A percentile compares a stretch with the other conserved stretches of the same genome.
Conservation (phyloP, 2,113 vertebrate species). For the Salminus brasiliensis region DNA sequence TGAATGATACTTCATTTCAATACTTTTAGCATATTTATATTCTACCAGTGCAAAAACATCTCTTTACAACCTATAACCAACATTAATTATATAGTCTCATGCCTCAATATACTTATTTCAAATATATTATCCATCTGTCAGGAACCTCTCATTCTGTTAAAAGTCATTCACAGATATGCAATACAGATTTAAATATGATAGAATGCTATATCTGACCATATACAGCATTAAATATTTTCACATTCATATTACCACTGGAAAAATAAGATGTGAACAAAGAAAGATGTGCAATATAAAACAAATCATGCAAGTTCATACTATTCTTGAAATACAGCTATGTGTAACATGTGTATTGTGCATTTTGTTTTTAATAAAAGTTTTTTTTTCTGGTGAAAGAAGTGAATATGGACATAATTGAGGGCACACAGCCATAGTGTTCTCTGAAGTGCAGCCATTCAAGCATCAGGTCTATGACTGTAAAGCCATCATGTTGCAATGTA, state of each 20-base stretch:
- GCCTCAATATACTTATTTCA: slow-evolving; percentile 1
- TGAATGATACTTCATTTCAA: not conserved
- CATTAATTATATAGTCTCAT: slow-evolving; percentile 5
- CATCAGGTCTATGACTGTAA: not conserved
- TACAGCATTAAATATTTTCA: not conserved
- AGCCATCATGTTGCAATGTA: not conserved
- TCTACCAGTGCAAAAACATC: slow-evolving; percentile 6
- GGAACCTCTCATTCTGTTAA: too few species aligned
- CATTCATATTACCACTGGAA: slow-evolving; percentile 19
- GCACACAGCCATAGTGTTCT: not conserved
- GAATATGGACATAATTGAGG: not conserved
- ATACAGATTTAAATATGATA: slow-evolving; percentile 6
- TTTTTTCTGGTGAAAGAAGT: not conserved
- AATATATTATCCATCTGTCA: not conserved
- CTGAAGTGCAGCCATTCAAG: not conserved
- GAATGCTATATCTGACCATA: not conserved
- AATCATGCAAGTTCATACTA: slow-evolving; percentile 20
- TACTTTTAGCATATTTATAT: slow-evolving; percentile 14
- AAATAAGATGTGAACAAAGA: not conserved
- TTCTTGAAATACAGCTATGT: not conserved
- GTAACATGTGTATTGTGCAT: not conserved
- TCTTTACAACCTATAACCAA: slow-evolving; percentile 1
- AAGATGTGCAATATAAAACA: not conserved
- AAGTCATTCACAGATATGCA: not conserved
- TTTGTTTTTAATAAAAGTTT: not conserved